Percentiles rank a stretch among this genome's conserved stretches.
These are phyloP conservation scores for Acronicta alni DNA, from an alignment of 2,888 invertebrate species.

Conservation along the genomic window DNA sequence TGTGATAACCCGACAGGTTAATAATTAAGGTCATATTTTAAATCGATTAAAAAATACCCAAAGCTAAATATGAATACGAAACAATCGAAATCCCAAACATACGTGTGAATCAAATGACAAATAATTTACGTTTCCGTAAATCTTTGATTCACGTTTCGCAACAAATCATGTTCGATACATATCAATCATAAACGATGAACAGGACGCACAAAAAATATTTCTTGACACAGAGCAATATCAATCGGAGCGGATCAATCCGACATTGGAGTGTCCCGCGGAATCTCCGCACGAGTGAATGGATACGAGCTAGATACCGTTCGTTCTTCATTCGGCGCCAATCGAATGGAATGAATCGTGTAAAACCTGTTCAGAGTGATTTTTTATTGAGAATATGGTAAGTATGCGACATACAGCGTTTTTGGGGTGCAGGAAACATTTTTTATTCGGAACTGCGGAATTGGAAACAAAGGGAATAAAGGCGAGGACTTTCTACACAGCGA, in stretches of 20 bases:
- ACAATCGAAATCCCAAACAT: neutral
- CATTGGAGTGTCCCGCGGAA: slow-evolving; percentile 53
- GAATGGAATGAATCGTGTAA: slow-evolving; percentile 65
- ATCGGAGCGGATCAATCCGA: slow-evolving; percentile 61
- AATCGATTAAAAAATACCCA: neutral
- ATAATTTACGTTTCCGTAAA: slow-evolving; percentile 17
- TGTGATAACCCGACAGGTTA: too few species aligned
- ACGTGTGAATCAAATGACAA: slow-evolving; percentile 23
- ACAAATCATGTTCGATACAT: slow-evolving; percentile 52
- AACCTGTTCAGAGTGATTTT: slow-evolving; percentile 62
- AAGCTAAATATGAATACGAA: neutral
- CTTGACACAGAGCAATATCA: slow-evolving; percentile 62
- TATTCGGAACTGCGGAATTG: slow-evolving; percentile 34
- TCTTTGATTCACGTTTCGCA: slow-evolving; percentile 36
- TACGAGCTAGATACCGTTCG: slow-evolving; percentile 55
- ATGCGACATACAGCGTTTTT: slow-evolving; percentile 41
- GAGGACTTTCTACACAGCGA: slow-evolving; percentile 22
- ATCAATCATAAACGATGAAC: slow-evolving; percentile 57
- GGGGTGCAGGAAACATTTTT: slow-evolving; percentile 36
- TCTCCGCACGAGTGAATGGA: slow-evolving; percentile 53
- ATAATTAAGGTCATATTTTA: neutral
- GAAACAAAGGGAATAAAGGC: slow-evolving; percentile 45
- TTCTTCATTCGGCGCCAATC: slow-evolving; percentile 63
- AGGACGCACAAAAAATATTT: slow-evolving; percentile 51
- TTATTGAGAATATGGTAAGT: slow-evolving; percentile 57